These are phyloP conservation scores for Galbula dea DNA, from an alignment of 2,113 vertebrate genomes.

Conservation along the genomic window DNA sequence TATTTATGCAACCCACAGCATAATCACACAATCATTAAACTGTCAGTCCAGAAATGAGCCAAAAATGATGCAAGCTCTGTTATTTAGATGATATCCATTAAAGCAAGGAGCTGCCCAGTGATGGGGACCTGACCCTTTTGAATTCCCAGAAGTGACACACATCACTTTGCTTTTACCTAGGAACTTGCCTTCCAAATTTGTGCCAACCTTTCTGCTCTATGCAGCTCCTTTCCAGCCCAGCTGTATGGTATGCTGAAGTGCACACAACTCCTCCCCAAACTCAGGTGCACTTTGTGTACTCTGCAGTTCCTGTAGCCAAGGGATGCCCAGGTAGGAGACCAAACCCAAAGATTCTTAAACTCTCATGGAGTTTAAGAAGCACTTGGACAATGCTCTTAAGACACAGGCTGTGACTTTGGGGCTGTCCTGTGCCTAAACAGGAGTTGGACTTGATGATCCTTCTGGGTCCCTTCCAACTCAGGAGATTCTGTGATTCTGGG, in stretches of 20 bases:
- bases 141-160: not conserved
- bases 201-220: not conserved
- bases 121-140: not conserved
- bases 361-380: too few species aligned
- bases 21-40: not conserved
- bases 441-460: too few species aligned
- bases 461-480: too few species aligned
- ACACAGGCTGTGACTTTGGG: too few species aligned
- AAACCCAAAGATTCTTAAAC: too few species aligned
- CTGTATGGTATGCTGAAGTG: not conserved
- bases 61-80: not conserved
- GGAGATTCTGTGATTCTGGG: too few species aligned
- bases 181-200: not conserved
- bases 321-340: constrained; percentile 38
- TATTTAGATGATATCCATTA: not conserved
- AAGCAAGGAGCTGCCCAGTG: not conserved
- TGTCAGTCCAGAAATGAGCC: not conserved
- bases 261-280: not conserved
- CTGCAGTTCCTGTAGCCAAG: constrained; percentile 21
- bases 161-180: not conserved
- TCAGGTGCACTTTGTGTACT: not conserved
- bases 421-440: too few species aligned
- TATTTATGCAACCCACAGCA: not conserved
- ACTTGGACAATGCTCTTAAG: too few species aligned
- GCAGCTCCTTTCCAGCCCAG: not conserved